Conservation (phyloP, 2,888 invertebrate species). For the Dasypolia templi region DNA sequence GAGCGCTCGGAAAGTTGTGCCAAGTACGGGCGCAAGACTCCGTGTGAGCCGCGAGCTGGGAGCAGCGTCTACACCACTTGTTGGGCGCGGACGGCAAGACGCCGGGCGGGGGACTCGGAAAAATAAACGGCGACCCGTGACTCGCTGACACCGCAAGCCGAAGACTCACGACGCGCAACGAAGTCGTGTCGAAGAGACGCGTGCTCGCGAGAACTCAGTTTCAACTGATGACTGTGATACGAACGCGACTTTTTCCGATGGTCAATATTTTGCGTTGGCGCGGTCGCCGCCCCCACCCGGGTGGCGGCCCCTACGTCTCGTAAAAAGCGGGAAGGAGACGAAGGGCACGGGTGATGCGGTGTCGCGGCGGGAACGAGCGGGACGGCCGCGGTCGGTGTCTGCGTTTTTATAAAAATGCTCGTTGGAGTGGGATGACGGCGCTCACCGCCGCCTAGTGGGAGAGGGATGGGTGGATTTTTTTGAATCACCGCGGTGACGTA, state of each 20-base stretch:
- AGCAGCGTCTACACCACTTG: constrained; percentile 86
- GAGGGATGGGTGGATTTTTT: constrained; percentile 89
- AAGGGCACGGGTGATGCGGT: constrained; percentile 87
- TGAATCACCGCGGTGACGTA: constrained; percentile 89
- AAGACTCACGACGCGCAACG: constrained; percentile 89
- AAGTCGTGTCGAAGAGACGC: constrained; percentile 86
- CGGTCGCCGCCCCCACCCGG: constrained; percentile 90
- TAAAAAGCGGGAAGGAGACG: constrained; percentile 91
- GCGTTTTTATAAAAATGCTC: constrained; percentile 90
- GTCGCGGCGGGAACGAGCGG: constrained; percentile 87
- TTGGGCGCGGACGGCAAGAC: constrained; percentile 87
- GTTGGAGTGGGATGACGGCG: constrained; percentile 84
- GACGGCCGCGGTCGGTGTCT: constrained; percentile 88
- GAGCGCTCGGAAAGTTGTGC: constrained; percentile 85
- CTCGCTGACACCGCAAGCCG: constrained; percentile 87
- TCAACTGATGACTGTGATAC: constrained; percentile 91
- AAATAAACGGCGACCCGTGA: constrained; percentile 84
- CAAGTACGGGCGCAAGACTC: constrained; percentile 87
- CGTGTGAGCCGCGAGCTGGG: constrained; percentile 81
- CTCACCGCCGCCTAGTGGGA: constrained; percentile 76
- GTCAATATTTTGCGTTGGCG: constrained; percentile 91
- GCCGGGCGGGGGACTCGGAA: constrained; percentile 86
- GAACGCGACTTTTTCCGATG: constrained; percentile 91
- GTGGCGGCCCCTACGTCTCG: constrained; percentile 90
- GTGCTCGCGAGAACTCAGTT: constrained; percentile 88